Percentiles rank a stretch among this genome's conserved stretches.
Conservation (phyloP, 2,797 vertebrate species). For the Melanogrammus aeglefinus region DNA sequence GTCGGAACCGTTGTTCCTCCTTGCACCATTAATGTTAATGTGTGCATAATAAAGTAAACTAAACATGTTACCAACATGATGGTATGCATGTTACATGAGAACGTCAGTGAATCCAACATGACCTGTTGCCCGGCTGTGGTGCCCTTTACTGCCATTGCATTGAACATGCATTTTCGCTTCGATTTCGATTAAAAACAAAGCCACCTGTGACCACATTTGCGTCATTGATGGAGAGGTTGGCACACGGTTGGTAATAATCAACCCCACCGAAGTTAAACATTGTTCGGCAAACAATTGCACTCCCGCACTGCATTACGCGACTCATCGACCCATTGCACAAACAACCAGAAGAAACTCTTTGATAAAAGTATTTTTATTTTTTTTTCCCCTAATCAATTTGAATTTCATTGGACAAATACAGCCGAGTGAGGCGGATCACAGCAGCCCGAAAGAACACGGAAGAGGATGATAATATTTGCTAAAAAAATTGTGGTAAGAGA, state of each 20-base stretch:
- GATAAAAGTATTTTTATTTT: conserved; percentile 60
- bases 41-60: no score
- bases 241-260: background rate
- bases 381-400: conserved; percentile 75
- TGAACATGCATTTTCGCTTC: no score
- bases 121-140: no score
- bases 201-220: no score
- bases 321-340: background rate
- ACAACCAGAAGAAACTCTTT: conserved; percentile 25
- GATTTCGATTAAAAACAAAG: no score
- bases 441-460: conserved; percentile 67
- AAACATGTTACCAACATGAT: no score
- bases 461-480: conserved; percentile 58
- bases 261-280: background rate
- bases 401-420: conserved; percentile 72
- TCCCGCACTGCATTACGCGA: background rate
- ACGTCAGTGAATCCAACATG: no score
- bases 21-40: no score
- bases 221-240: no score
- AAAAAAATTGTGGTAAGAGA: conserved; percentile 66
- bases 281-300: background rate
- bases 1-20: no score
- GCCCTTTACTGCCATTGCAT: no score
- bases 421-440: conserved; percentile 66
- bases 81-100: no score